A percentile compares a stretch with the other conserved stretches of the same genome.
Evolutionary conservation across 1,140 invertebrate genomes (phyloP).

Genomic region (Drosophila sproati): DNA sequence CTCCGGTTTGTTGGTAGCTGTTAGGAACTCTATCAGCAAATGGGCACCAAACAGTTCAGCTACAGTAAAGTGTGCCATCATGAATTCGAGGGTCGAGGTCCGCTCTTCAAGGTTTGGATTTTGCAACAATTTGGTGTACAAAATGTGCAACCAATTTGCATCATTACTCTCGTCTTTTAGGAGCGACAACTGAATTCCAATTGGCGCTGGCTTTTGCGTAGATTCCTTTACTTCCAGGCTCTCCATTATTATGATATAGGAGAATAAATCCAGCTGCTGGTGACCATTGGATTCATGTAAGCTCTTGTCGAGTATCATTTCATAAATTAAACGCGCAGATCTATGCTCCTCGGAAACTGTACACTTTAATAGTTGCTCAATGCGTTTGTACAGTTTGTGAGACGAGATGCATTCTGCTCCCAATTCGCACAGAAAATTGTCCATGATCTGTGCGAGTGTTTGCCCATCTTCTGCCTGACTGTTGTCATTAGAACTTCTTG

Average conservation of each 20-base stretch:
- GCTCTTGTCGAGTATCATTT: slow-evolving; percentile 32
- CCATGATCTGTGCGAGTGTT: slow-evolving; percentile 47
- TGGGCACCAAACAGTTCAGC: slow-evolving; percentile 15
- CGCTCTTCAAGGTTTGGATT: slow-evolving; percentile 84
- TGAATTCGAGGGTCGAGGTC: slow-evolving; percentile 80
- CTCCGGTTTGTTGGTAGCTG: slow-evolving; percentile 58
- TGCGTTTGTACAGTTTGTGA: slow-evolving; percentile 18
- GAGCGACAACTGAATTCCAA: slow-evolving; percentile 58
- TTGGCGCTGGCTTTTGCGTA: slow-evolving; percentile 84
- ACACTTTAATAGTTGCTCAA: slow-evolving; percentile 42
- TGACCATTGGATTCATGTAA: background rate
- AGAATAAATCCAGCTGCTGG: slow-evolving; percentile 38
- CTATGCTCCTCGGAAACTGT: slow-evolving; percentile 44
- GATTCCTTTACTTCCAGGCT: slow-evolving; percentile 86
- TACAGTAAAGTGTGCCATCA: slow-evolving; percentile 44
- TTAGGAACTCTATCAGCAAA: slow-evolving; percentile 49
- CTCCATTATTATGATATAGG: slow-evolving; percentile 85
- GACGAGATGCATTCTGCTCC: slow-evolving; percentile 11
- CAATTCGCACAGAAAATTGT: slow-evolving; percentile 48
- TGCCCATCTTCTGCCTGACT: slow-evolving; percentile 40
- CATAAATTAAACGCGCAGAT: slow-evolving; percentile 51
- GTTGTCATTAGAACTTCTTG: slow-evolving; percentile 36
- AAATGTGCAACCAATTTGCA: slow-evolving; percentile 79
- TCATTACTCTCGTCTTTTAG: slow-evolving; percentile 45
- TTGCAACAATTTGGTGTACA: slow-evolving; percentile 83